Conservation (phyloP, 2,888 invertebrate species). For the Melanargia galathea region DNA sequence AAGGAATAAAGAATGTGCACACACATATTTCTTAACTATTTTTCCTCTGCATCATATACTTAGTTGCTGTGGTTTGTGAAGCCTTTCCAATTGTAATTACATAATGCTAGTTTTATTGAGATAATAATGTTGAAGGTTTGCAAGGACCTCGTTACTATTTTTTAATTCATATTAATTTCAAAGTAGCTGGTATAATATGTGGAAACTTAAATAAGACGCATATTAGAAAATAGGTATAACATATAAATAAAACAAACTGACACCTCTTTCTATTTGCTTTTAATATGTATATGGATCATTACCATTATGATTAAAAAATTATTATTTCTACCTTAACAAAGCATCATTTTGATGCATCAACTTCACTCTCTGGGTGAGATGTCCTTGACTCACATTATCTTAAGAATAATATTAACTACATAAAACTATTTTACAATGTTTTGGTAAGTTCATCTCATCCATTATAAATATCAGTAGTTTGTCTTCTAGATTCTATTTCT, state of each 20-base stretch:
- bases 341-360: constrained; percentile 59
- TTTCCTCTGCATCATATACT: too few relatives aligned
- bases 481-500: constrained; percentile 52
- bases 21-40: too few relatives aligned
- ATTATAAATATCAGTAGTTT: constrained; percentile 47
- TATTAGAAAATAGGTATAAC: too few relatives aligned
- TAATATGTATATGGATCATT: constrained; percentile 32
- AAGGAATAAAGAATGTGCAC: too few relatives aligned
- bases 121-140: too few relatives aligned
- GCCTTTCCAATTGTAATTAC: too few relatives aligned
- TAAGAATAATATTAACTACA: constrained; percentile 31
- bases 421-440: constrained; percentile 29
- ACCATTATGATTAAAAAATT: constrained; percentile 29
- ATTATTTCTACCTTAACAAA: constrained; percentile 54
- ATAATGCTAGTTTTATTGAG: too few relatives aligned
- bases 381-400: constrained; percentile 47
- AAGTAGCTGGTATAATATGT: too few relatives aligned
- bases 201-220: too few relatives aligned
- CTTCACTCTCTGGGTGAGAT: constrained; percentile 53
- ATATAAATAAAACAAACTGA: constrained; percentile 32
- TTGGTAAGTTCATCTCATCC: constrained; percentile 60
- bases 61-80: too few relatives aligned
- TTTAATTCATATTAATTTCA: too few relatives aligned
- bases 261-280: constrained; percentile 31
- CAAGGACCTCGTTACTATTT: too few relatives aligned